These are phyloP conservation scores for Agrilus biguttatus DNA, from an alignment of 2,888 invertebrate genomes.

Conservation along the genomic window DNA sequence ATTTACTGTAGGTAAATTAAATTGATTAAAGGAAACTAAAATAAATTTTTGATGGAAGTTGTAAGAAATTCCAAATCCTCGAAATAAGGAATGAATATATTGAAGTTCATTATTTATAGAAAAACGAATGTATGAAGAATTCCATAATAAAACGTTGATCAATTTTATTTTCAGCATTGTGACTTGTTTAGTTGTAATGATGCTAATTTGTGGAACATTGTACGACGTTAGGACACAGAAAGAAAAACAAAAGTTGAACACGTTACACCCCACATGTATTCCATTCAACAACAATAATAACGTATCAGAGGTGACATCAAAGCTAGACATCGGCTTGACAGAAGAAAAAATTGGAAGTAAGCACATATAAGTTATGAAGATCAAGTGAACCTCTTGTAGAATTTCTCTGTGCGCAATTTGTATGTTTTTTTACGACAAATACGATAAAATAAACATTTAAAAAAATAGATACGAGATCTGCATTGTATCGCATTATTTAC, in stretches of 20 bases:
- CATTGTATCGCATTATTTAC: no score
- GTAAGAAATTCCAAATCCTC: no score
- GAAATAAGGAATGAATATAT: no score
- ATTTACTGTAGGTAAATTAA: no score
- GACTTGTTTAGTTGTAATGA: constrained; percentile 33
- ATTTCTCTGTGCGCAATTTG: background rate
- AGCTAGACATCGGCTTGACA: constrained; percentile 26
- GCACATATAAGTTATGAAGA: background rate
- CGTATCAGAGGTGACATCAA: constrained; percentile 16
- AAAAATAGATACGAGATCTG: no score
- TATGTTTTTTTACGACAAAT: no score
- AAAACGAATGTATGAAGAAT: background rate
- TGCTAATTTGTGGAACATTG: constrained; percentile 51
- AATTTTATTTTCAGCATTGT: constrained; percentile 9
- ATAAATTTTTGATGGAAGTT: no score
- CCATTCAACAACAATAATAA: constrained; percentile 29
- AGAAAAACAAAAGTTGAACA: constrained; percentile 34
- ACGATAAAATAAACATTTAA: background rate
- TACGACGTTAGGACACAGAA: constrained; percentile 55
- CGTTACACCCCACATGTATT: constrained; percentile 28
- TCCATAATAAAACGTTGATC: background rate
- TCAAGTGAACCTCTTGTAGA: background rate
- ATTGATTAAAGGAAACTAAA: no score
- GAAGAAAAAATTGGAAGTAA: constrained; percentile 21
- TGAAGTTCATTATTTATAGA: background rate